Base-by-base conservation (phyloP, 2,113 vertebrate species). In the Synchiropus splendidus region DNA sequence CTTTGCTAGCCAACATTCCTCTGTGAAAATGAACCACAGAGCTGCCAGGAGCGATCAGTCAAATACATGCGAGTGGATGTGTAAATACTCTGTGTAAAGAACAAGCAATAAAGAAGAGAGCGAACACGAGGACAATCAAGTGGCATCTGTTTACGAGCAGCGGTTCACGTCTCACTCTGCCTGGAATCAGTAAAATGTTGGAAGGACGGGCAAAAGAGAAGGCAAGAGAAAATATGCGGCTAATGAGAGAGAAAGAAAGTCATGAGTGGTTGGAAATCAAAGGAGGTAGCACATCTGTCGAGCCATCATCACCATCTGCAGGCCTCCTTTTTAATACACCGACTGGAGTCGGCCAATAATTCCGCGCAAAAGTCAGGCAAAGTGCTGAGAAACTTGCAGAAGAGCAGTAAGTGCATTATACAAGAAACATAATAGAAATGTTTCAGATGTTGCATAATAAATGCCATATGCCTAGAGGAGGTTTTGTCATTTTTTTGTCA, bases 61-160 rank as follows among this genome's bases (percentile, higher is more conserved):
- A 47, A 17, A 54, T 36, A 53, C 67, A 70, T 75, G 82, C 70
- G 65, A 78, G 74, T 79, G 80, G 85, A 67, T 54, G 56, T 36
- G 54, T 5, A 4, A 5, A 27, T 27, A 15, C 14, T n/a, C n/a
- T n/a, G 45, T 36, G 39, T 45, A 42, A 51, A 18, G 55, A 41
- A 36, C 13, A 18, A 35, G 54, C 14, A 39, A 42, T 36, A 43
- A 2, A 15, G 34, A 40, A 45, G 49, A 1, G 40, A 13, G 12
- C 36, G 16, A 35, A 42, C 48, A 18, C 33, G 36, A 38, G 44
- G 30, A 36, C 18, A 66, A 55, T 65, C 71, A 63, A 77, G 71
- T 58, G 58, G 67, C 73, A 75, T 81, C 73, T 82, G 81, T 79
- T 80, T 69, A 64, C 39, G 33, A 58, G 67, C 46, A 57, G 64